Percentiles rank a stretch among this genome's conserved stretches.
Conservation (phyloP, 92 coral and sea anemone genomes). For the Blastomussa wellsi region DNA sequence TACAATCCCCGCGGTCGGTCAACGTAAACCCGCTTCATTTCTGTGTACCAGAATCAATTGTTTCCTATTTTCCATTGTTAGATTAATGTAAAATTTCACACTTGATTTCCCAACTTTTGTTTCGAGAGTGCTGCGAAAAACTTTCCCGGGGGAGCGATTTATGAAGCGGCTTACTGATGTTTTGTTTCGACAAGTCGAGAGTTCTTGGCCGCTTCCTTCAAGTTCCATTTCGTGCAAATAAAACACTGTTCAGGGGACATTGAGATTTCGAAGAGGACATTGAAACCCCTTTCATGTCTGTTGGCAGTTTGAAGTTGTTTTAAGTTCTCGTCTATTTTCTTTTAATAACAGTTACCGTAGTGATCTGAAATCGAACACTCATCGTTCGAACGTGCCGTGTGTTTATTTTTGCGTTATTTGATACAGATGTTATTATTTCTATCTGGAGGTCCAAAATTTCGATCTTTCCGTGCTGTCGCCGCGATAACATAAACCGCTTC, state of each 20-base stretch:
- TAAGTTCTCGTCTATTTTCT: constrained; percentile 17
- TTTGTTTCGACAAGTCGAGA: constrained; percentile 7
- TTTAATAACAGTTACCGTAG: constrained; percentile 30
- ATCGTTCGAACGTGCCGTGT: constrained; percentile 27
- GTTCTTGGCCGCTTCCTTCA: constrained; percentile 9
- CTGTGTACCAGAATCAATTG: constrained; percentile 62
- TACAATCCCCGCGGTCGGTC: constrained; percentile 57
- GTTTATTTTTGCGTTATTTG: constrained; percentile 38
- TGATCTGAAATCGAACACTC: constrained; percentile 40
- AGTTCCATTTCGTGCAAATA: not conserved
- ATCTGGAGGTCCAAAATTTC: constrained; percentile 52
- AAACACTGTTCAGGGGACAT: not conserved
- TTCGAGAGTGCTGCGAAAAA: constrained; percentile 53
- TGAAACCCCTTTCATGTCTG: constrained; percentile 14
- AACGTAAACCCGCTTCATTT: constrained; percentile 59
- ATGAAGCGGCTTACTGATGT: constrained; percentile 27
- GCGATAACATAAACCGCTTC: constrained; percentile 28
- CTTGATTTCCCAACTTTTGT: constrained; percentile 77
- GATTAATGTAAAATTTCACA: constrained; percentile 85
- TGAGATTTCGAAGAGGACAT: not conserved
- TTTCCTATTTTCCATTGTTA: constrained; percentile 67
- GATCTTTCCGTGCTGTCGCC: constrained; percentile 38
- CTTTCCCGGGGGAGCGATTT: constrained; percentile 51
- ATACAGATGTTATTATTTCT: constrained; percentile 40
- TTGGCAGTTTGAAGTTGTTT: constrained; percentile 26